Evolutionary conservation across 2,888 invertebrate genomes (phyloP).

Genomic region (Cenopis cana): DNA sequence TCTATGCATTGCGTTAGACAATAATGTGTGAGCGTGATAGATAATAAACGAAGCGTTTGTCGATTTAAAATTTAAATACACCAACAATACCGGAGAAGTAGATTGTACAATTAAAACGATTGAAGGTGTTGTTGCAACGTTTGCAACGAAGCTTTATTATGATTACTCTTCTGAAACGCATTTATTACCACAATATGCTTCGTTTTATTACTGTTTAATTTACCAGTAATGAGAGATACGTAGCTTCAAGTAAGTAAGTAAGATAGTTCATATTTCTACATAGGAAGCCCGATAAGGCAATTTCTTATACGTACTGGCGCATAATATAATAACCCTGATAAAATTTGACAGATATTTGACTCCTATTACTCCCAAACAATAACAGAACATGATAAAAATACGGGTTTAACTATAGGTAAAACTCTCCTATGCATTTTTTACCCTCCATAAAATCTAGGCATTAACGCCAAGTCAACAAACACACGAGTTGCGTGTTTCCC

Average conservation of each 20-base stretch:
- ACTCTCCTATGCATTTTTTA: neutral
- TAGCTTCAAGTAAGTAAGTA: neutral
- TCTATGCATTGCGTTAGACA: no score
- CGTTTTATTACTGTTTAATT: neutral
- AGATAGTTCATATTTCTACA: neutral
- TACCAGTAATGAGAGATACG: neutral
- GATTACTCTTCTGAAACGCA: neutral
- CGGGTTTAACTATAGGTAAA: neutral
- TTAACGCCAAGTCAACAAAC: conserved; percentile 26
- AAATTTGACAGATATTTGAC: neutral
- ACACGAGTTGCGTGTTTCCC: conserved; percentile 29
- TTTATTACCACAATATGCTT: neutral
- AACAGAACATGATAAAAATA: no score
- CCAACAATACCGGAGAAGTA: no score
- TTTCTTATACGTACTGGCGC: neutral
- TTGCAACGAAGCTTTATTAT: neutral
- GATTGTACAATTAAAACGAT: no score
- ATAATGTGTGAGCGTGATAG: no score
- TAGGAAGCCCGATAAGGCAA: neutral
- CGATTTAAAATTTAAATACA: no score
- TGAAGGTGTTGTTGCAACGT: neutral
- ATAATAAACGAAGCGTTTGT: no score
- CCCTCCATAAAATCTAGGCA: conserved; percentile 19
- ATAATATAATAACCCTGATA: neutral
- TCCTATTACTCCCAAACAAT: neutral